Percentiles rank a stretch among this genome's conserved stretches.
These are phyloP conservation scores for Peromyscus eremicus DNA, from an alignment of 2,797 vertebrate genomes.

Conservation along the genomic window DNA sequence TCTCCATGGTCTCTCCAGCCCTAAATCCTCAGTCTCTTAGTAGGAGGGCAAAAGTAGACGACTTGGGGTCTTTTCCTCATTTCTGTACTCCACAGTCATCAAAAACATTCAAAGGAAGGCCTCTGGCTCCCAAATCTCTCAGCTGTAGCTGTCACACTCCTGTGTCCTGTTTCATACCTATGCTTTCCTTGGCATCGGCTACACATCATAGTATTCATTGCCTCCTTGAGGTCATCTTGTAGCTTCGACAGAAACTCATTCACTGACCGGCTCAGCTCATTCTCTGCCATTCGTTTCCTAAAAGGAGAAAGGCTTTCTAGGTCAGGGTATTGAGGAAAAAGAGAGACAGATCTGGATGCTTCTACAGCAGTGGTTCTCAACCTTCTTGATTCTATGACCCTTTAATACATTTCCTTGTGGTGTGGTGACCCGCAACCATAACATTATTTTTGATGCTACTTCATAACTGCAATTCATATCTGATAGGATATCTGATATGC, in stretches of 20 bases:
- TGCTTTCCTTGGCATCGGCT: conserved; percentile 97
- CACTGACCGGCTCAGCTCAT: conserved; percentile 95
- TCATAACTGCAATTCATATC: not conserved
- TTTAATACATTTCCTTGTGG: not conserved
- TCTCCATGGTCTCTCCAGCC: too few species aligned
- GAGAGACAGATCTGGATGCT: not conserved
- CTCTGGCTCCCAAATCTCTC: not conserved
- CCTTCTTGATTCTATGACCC: too few species aligned
- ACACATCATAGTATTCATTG: conserved; percentile 99
- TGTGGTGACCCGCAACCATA: not conserved
- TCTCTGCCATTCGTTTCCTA: conserved; percentile 96
- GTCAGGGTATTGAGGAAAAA: conserved; percentile 43
- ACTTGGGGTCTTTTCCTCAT: conserved; percentile 13
- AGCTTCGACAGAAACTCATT: conserved; percentile 96
- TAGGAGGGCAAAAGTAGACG: conserved; percentile 3
- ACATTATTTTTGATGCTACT: not conserved
- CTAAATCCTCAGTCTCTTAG: not conserved
- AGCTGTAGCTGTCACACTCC: not conserved
- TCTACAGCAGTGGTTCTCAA: not conserved
- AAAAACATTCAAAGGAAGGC: conserved; percentile 14
- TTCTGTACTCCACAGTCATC: conserved; percentile 13
- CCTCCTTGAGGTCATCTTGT: conserved; percentile 96
- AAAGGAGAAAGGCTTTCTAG: conserved; percentile 53
- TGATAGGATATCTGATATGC: not conserved
- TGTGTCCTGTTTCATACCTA: conserved; percentile 89